Evolutionary conservation across 2,797 vertebrate species (phyloP).

Genomic region (Buphagus erythrorhynchus): DNA sequence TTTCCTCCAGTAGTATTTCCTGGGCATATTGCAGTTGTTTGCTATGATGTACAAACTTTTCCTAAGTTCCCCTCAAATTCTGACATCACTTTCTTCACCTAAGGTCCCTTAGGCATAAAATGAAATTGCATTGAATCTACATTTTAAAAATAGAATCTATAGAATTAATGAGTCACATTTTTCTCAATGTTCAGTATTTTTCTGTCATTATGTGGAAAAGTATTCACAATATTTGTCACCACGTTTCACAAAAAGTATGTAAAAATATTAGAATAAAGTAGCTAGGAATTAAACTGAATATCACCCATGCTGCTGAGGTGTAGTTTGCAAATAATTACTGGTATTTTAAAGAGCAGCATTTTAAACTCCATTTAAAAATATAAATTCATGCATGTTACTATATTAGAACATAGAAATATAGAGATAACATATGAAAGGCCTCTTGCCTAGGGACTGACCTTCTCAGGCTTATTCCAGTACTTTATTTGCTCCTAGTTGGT

Average conservation of each 20-base stretch:
- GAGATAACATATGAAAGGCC: conserved; percentile 54
- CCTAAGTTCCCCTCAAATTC: neutral
- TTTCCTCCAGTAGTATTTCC: neutral
- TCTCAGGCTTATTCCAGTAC: conserved; percentile 77
- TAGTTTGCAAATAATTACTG: conserved; percentile 40
- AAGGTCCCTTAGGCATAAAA: neutral
- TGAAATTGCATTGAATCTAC: neutral
- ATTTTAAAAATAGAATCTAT: conserved; percentile 3
- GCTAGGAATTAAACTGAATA: conserved; percentile 57
- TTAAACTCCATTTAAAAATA: conserved; percentile 53
- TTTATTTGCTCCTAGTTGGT: conserved; percentile 75
- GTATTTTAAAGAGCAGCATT: conserved; percentile 38
- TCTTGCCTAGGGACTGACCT: conserved; percentile 80
- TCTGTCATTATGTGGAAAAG: neutral
- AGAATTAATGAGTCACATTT: neutral
- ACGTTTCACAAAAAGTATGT: conserved; percentile 20
- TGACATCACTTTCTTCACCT: neutral
- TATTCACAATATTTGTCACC: neutral
- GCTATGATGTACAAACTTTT: neutral
- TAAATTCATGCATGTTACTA: conserved; percentile 39
- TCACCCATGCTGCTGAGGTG: neutral
- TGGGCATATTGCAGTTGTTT: neutral
- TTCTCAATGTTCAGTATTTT: neutral
- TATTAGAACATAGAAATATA: conserved; percentile 62
- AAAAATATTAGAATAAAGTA: conserved; percentile 49